Base-by-base conservation (phyloP, 92 coral and sea anemone species). In the Actinernus sp. region DNA sequence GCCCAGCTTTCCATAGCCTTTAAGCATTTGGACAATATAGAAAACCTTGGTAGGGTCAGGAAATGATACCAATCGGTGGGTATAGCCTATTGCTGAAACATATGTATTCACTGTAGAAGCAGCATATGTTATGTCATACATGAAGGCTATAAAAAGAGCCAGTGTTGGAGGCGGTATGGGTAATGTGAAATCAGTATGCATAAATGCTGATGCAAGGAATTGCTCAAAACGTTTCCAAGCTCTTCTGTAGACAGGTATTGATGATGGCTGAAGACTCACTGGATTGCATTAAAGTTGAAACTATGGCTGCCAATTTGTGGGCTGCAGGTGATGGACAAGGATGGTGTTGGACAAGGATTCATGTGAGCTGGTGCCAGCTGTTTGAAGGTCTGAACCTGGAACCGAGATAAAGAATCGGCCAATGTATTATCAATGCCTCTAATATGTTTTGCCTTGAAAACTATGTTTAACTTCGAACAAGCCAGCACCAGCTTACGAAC, bases 231-330 rank as follows among this genome's bases (percentile, higher is more conserved):
- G 65, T 47, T 38, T 55, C 87, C 92, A 79, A 19, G 87, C 92
- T 18, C 87, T 47, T 26, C 45, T 66, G 59, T 86, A 86, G 14
- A 87, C 73, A 16, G 92, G 83, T 38, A 85, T 22, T 14, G 91
- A 77, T 4, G 83, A 79, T 38, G 71, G 74, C 70, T 71, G 87
- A 4, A 79, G 59, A 49, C 86, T 85, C n/a, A n/a, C n/a, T n/a
- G 27, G 86, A 71, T 40, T 49, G 30, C 55, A 68, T n/a, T 18
- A 78, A 53, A 29, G 34, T 40, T 14, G 71, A 47, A 11, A 68
- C 73, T 67, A 67, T 49, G 43, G 32, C 13, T 9, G 72, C 79
- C 87, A 79, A 52, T 86, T 79, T 53, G 21, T 26, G 1, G 92
- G 87, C 31, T 13, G 74, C 37, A 86, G 83, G 20, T 26, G 54